phyloP scores from a whole-genome alignment of 2,888 invertebrate species.

The Rugalucina vietnamica region DNA sequence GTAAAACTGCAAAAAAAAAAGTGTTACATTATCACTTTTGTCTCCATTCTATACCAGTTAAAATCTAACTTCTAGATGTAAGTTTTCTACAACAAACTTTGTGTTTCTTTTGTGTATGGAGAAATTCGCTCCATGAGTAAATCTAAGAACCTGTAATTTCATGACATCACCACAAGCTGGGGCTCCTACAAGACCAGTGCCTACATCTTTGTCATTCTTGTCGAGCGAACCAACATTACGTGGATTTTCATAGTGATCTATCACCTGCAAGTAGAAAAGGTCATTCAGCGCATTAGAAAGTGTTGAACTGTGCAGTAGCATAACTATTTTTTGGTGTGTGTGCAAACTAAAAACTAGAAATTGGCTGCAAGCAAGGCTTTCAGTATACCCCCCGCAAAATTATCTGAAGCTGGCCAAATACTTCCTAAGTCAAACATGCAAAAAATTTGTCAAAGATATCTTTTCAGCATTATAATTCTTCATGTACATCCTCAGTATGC shows the following conservation, averaged over 20 bases:
- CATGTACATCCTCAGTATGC: too few relatives aligned
- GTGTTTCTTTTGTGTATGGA: too few relatives aligned
- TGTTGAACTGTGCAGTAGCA: background rate
- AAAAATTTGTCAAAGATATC: background rate
- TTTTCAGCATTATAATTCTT: too few relatives aligned
- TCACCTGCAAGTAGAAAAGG: slow-evolving; percentile 88
- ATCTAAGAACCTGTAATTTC: slow-evolving; percentile 97
- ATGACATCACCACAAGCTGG: slow-evolving; percentile 99
- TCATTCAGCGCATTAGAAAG: background rate
- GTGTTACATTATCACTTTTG: too few relatives aligned
- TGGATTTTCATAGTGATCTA: slow-evolving; percentile 99
- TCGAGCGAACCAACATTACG: slow-evolving; percentile 98
- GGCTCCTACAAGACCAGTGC: slow-evolving; percentile 99
- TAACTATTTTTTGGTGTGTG: background rate
- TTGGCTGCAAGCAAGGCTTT: background rate
- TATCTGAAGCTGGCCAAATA: too few relatives aligned
- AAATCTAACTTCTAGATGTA: too few relatives aligned
- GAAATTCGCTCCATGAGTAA: too few relatives aligned
- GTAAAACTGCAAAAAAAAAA: too few relatives aligned
- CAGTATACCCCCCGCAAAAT: background rate
- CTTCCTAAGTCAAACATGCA: background rate
- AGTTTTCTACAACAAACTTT: too few relatives aligned
- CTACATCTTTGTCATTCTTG: slow-evolving; percentile 96
- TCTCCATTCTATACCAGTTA: too few relatives aligned
- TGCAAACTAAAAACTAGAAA: background rate